phyloP scores from a whole-genome alignment of 2,797 vertebrate species.

The Sebastes itinus region DNA sequence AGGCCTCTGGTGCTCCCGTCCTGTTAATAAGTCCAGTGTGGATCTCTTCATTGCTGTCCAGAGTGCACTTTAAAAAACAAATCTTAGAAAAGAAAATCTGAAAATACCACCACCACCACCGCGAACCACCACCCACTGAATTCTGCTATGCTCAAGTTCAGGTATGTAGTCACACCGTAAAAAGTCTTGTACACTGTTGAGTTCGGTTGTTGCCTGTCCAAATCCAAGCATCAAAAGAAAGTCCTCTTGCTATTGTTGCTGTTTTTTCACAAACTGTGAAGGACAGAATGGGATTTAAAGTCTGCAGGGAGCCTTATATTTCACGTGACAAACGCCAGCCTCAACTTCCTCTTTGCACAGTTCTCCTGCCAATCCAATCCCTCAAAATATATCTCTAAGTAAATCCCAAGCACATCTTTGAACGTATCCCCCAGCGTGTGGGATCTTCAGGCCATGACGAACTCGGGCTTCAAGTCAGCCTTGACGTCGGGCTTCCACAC shows the following conservation, averaged over 20 bases:
- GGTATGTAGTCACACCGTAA: constrained; percentile 41
- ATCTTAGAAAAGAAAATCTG: constrained; percentile 33
- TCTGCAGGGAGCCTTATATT: constrained; percentile 52
- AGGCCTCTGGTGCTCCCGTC: constrained; percentile 62
- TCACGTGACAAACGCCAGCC: constrained; percentile 37
- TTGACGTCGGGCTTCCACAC: constrained; percentile 98
- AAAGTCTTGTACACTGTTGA: constrained; percentile 55
- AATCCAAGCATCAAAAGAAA: constrained; percentile 65
- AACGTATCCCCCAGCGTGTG: background rate
- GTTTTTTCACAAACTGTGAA: constrained; percentile 64
- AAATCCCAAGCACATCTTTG: constrained; percentile 55
- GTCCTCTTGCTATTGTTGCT: constrained; percentile 66
- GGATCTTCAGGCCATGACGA: constrained; percentile 90
- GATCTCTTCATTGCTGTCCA: constrained; percentile 75
- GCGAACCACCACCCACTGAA: constrained; percentile 63
- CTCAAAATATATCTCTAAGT: constrained; percentile 48
- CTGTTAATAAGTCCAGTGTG: constrained; percentile 74
- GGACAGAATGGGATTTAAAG: constrained; percentile 61
- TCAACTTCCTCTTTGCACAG: constrained; percentile 50
- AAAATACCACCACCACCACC: constrained; percentile 55
- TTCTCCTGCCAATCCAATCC: constrained; percentile 50
- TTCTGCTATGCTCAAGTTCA: constrained; percentile 78
- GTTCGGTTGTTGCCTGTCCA: constrained; percentile 66
- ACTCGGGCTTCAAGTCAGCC: constrained; percentile 95
- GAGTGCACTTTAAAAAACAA: constrained; percentile 65